Base-by-base conservation (phyloP, 2,888 invertebrate species). In the Auanema sp. region DNA sequence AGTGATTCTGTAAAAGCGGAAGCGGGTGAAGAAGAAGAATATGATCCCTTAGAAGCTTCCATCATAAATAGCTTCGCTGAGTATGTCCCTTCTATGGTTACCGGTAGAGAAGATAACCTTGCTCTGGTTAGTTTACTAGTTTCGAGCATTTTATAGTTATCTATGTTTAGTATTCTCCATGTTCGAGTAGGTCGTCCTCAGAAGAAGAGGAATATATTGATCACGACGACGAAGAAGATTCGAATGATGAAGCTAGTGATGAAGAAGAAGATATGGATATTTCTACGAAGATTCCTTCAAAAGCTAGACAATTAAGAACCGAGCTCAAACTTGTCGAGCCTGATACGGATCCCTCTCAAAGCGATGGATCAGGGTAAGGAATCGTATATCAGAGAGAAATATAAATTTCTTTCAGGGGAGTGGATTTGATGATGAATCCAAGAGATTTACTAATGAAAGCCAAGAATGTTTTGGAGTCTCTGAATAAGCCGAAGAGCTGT, bases 371-470 rank as follows among this genome's bases (percentile, higher is more conserved):
- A 5, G 16, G 21, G 47, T 47, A 47, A 10, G 3, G 47, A 10
- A 5, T 47, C 10, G 4, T 5, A 47, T 47, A 11, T 47, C 21
- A 3, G 16, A 6, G 21, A 18, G 5, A 18, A 10, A 5, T 47
- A 5, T 47, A 16, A 47, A 21, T 3, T 5, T 3, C 10, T 5
- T 47, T 47, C 53, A 21, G 25, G 25, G 53, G 16, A 12, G 61
- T 55, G 16, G 21, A 44, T 24, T 41, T 61, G 18, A 12, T 60
- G 12, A 42, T 54, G 44, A 60, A 62, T 21, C 58, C 67, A 8
- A 54, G 54, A 24, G 72, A 72, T 43, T 57, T 72, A 12, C 60
- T 72, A 1, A 64, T 58, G 24, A 57, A 57, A 2, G 68, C 71
- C n/a, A 60, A 62, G 21, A 65, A 66, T 1, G 54, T 71, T 0